These are phyloP conservation scores for Chascanopsetta lugubris DNA, from an alignment of 2,113 vertebrate species.

Conservation along the genomic window DNA sequence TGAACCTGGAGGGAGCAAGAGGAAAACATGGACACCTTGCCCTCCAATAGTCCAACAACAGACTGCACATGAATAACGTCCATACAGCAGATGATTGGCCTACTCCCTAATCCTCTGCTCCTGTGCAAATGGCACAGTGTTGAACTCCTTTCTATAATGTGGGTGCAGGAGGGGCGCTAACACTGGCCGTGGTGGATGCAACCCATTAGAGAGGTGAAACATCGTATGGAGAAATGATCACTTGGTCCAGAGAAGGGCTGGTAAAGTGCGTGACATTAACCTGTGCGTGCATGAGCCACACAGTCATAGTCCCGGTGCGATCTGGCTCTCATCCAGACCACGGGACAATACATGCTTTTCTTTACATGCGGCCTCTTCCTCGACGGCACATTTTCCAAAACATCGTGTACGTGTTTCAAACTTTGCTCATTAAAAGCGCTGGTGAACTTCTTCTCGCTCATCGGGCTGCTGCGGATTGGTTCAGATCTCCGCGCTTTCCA, in stretches of 20 bases:
- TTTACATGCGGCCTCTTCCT: neutral
- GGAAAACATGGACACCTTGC: too few species aligned
- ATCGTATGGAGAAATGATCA: neutral
- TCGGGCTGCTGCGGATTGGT: conserved; percentile 37
- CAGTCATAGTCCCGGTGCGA: neutral
- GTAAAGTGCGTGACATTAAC: neutral
- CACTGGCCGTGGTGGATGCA: too few species aligned
- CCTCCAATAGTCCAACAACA: too few species aligned
- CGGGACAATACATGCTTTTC: neutral
- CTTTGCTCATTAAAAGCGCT: conserved; percentile 69
- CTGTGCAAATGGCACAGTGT: neutral
- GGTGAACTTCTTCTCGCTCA: conserved; percentile 30
- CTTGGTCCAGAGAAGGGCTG: neutral
- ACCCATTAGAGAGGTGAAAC: too few species aligned
- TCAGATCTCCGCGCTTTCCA: conserved; percentile 43
- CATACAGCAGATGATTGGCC: neutral
- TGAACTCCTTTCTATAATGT: too few species aligned
- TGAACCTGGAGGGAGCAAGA: too few species aligned
- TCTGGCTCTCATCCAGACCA: neutral
- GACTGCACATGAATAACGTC: too few species aligned
- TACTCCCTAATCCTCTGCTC: neutral
- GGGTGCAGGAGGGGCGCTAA: too few species aligned
- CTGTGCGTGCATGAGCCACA: neutral
- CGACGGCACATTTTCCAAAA: conserved; percentile 8
- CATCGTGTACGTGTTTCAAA: conserved; percentile 21